Evolutionary conservation across 2,888 invertebrate species (phyloP).

Genomic region (Catonia carolina): DNA sequence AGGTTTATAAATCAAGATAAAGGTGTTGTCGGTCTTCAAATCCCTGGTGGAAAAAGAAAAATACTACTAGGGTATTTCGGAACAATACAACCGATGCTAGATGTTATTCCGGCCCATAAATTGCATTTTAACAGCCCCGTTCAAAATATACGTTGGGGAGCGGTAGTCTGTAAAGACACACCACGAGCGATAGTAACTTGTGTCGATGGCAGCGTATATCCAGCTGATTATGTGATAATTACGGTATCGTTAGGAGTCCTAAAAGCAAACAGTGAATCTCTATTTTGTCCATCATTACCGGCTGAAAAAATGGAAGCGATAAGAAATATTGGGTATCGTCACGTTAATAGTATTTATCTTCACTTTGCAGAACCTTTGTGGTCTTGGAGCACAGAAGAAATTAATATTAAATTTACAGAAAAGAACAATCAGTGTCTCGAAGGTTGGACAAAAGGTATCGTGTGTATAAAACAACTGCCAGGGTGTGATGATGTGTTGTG

Average conservation of each 20-base stretch:
- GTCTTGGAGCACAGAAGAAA: slow-evolving; percentile 52
- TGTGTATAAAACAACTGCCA: neutral
- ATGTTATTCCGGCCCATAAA: slow-evolving; percentile 54
- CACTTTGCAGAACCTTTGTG: slow-evolving; percentile 69
- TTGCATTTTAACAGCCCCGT: slow-evolving; percentile 59
- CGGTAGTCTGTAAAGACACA: slow-evolving; percentile 39
- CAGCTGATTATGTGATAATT: slow-evolving; percentile 68
- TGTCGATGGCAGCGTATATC: slow-evolving; percentile 60
- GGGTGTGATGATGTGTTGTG: neutral
- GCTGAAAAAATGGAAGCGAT: slow-evolving; percentile 64
- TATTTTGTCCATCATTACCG: slow-evolving; percentile 68
- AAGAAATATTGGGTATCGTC: slow-evolving; percentile 57
- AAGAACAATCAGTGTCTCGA: neutral
- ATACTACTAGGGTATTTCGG: slow-evolving; percentile 61
- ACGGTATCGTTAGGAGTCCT: slow-evolving; percentile 73
- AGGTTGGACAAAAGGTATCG: neutral
- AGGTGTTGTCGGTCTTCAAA: slow-evolving; percentile 58
- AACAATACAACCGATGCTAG: slow-evolving; percentile 57
- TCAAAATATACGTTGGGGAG: slow-evolving; percentile 59
- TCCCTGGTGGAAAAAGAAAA: slow-evolving; percentile 58
- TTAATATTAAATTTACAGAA: slow-evolving; percentile 48
- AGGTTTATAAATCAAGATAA: slow-evolving; percentile 53
- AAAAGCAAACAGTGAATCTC: slow-evolving; percentile 61
- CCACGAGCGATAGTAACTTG: slow-evolving; percentile 57
- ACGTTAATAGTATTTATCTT: slow-evolving; percentile 69